Evolutionary conservation across 2,888 invertebrate genomes (phyloP).

Genomic region (Microplitis deprimator): DNA sequence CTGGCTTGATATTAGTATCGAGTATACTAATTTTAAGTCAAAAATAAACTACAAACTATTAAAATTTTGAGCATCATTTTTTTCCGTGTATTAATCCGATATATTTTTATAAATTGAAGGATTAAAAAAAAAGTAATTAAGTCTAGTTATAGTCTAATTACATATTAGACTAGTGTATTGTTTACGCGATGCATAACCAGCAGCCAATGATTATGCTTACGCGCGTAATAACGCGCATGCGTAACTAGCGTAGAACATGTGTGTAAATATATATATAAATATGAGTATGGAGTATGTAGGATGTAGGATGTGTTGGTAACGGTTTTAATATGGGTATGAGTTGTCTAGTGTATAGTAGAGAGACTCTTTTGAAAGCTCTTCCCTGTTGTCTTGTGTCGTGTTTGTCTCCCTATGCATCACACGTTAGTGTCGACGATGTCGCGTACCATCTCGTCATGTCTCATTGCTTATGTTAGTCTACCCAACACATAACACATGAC

Average conservation of each 20-base stretch:
- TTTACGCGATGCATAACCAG: slow-evolving; percentile 51
- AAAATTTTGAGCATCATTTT: no score
- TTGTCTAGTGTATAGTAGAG: not conserved
- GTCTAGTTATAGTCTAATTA: not conserved
- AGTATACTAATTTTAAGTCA: no score
- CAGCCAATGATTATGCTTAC: slow-evolving; percentile 54
- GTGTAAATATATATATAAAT: slow-evolving; percentile 20
- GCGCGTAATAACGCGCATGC: slow-evolving; percentile 52
- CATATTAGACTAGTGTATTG: slow-evolving; percentile 6
- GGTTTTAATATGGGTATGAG: not conserved
- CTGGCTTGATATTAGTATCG: no score
- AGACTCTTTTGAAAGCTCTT: not conserved
- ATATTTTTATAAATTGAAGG: no score
- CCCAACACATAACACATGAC: not conserved
- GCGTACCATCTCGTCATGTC: slow-evolving; percentile 21
- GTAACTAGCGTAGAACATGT: slow-evolving; percentile 41
- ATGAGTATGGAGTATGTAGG: not conserved
- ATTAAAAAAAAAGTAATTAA: not conserved
- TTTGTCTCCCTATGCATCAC: slow-evolving; percentile 18
- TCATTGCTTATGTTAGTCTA: not conserved
- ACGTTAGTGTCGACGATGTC: slow-evolving; percentile 15
- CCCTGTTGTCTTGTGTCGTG: slow-evolving; percentile 12
- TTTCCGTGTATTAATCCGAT: no score
- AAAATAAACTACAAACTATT: no score
- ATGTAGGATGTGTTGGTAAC: not conserved